Percentiles rank a stretch among this genome's conserved stretches.
Conservation (phyloP, 2,113 vertebrate species). For the Gambusia affinis region DNA sequence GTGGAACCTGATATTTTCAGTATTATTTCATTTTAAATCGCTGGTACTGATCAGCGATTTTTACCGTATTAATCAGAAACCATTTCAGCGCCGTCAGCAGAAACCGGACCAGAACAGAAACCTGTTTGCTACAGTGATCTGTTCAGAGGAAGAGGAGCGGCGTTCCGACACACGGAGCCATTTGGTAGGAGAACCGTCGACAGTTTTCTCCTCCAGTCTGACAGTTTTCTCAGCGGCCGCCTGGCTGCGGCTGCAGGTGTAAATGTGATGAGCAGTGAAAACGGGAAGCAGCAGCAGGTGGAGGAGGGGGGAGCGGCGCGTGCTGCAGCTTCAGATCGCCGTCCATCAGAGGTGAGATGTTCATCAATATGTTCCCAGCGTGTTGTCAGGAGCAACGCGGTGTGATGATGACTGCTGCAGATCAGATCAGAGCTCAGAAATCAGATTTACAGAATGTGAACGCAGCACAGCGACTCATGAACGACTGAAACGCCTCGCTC, state of each 20-base stretch:
- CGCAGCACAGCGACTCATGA: background rate
- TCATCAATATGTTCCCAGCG: slow-evolving; percentile 44
- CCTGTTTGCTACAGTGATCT: background rate
- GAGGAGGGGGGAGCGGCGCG: slow-evolving; percentile 1
- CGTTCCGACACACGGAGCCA: background rate
- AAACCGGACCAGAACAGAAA: background rate
- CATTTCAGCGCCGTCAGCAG: background rate
- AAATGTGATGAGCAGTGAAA: slow-evolving; percentile 15
- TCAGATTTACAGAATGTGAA: background rate
- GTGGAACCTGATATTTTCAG: background rate
- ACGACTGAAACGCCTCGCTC: background rate
- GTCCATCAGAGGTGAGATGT: slow-evolving; percentile 26
- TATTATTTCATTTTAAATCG: background rate
- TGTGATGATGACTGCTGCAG: background rate
- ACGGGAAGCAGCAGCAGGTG: background rate
- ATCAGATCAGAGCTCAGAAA: background rate
- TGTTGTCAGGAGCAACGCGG: slow-evolving; percentile 5
- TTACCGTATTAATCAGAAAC: background rate
- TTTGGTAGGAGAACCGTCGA: slow-evolving; percentile 1
- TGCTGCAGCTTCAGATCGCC: slow-evolving; percentile 9
- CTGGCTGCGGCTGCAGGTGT: slow-evolving; percentile 27
- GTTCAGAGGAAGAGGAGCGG: background rate
- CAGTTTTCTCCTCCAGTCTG: background rate
- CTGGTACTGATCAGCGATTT: background rate
- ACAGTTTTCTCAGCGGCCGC: slow-evolving; percentile 12